phyloP scores from a whole-genome alignment of 2,888 invertebrate species.

The Hedya salicella region DNA sequence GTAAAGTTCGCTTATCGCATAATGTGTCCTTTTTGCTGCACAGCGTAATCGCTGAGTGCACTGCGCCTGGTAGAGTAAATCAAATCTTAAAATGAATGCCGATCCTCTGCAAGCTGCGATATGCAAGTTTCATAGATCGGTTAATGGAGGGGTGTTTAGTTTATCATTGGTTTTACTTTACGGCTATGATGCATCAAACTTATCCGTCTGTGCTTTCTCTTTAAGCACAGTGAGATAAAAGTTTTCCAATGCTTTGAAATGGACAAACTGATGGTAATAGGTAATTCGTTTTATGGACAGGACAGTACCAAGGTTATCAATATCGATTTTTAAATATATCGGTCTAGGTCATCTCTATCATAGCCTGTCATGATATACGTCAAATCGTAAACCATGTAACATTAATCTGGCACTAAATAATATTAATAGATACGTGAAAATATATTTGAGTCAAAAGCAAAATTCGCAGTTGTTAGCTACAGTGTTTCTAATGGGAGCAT shows the following conservation, averaged over 20 bases:
- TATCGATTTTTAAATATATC: conserved; percentile 13
- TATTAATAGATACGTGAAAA: conserved; percentile 9
- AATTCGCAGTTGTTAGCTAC: conserved; percentile 9
- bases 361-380: not conserved
- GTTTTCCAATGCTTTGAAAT: not conserved
- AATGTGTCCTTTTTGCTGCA: too few relatives aligned
- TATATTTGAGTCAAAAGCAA: not conserved
- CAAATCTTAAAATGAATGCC: too few relatives aligned
- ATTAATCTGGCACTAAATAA: conserved; percentile 1
- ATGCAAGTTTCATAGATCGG: too few relatives aligned
- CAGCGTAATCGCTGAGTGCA: too few relatives aligned
- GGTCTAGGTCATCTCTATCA: not conserved
- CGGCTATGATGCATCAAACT: too few relatives aligned
- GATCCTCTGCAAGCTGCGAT: too few relatives aligned
- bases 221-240: too few relatives aligned
- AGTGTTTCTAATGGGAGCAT: conserved; percentile 16
- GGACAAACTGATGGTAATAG: not conserved
- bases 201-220: too few relatives aligned
- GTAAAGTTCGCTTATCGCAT: too few relatives aligned
- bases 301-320: not conserved
- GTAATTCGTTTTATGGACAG: not conserved
- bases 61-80: too few relatives aligned
- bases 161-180: too few relatives aligned
- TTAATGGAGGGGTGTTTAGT: too few relatives aligned
- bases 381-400: conserved; percentile 2